Conservation (phyloP, 2,113 vertebrate genomes). For the Australoheros scitulus region DNA sequence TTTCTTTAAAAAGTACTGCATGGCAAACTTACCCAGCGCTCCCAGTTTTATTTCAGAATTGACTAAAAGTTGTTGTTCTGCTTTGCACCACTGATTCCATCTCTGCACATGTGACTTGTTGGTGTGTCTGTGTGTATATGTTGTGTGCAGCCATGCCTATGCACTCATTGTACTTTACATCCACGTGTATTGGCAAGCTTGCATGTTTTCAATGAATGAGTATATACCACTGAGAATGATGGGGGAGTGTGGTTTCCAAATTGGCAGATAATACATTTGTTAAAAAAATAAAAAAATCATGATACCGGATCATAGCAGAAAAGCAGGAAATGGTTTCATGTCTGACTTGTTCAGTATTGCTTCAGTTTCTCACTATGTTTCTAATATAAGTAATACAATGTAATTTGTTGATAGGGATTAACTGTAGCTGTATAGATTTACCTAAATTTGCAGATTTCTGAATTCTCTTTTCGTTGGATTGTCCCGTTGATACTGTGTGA, state of each 20-base stretch:
- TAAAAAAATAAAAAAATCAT: background rate
- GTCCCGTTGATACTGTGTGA: too few relatives aligned
- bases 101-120: constrained; percentile 3
- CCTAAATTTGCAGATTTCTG: too few relatives aligned
- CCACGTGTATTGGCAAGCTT: background rate
- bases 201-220: constrained; percentile 14
- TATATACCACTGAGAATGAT: background rate
- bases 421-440: background rate
- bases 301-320: background rate
- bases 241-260: constrained; percentile 14
- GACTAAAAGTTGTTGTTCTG: constrained; percentile 60
- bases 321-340: background rate
- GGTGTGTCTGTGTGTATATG: background rate
- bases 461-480: too few relatives aligned
- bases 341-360: background rate
- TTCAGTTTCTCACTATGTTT: background rate
- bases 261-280: background rate
- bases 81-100: constrained; percentile 45
- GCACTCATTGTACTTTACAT: constrained; percentile 25
- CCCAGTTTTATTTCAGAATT: constrained; percentile 29
- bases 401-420: background rate
- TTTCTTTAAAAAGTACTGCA: background rate
- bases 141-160: background rate
- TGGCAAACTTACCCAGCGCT: background rate
- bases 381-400: background rate